Evolutionary conservation across 2,113 vertebrate genomes (phyloP), one percentile per base, ranked within the genome.

Genomic region (Gasterosteus nipponicus): DNA sequence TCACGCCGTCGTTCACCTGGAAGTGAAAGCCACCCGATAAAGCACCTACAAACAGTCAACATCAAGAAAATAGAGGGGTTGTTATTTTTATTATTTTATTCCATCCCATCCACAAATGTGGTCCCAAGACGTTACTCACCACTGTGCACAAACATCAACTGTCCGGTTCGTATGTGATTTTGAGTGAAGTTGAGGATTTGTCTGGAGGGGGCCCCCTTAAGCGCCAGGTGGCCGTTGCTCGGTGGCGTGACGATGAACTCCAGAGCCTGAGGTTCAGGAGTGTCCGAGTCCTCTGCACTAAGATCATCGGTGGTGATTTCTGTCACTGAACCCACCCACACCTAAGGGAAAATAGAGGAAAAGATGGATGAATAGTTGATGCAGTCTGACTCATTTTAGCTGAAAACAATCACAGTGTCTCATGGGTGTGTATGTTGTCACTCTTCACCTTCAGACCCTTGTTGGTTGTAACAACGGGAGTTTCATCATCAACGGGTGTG

Each of bases 111-210:
- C 10, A 56, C 26, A 46, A 46, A 46, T 16, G 16, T 46, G 12
- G 42, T 46, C 22, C 5, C 22, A 56, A 29, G 53, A 54, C 14
- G 53, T 54, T 6, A 6, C 94, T 88, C 90, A 97, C 96, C 95
- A 18, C 77, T 92, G 75, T 98, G 96, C 41, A 95, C 85, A 78
- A 97, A 98, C 58, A 97, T 82, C 39, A 98, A 90, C 31, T 94
- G 94, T 19, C 90, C 89, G 9, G 90, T 86, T 8, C 90, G 85
- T 67, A 97, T 93, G 72, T 97, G 92, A 74, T 71, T 83, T 86
- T 98, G 96, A 14, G 95, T 97, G 88, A 98, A 97, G 93, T 92
- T 96, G 71, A 96, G 91, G 84, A 97, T 94, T 38, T 87, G 95
- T 41, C 80, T 90, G 60, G 90, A 93, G 38, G 95, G 92, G 90